A percentile compares a stretch with the other conserved stretches of the same genome.
Evolutionary conservation across 2,113 vertebrate genomes (phyloP).

Genomic region (Prionailurus viverrinus): DNA sequence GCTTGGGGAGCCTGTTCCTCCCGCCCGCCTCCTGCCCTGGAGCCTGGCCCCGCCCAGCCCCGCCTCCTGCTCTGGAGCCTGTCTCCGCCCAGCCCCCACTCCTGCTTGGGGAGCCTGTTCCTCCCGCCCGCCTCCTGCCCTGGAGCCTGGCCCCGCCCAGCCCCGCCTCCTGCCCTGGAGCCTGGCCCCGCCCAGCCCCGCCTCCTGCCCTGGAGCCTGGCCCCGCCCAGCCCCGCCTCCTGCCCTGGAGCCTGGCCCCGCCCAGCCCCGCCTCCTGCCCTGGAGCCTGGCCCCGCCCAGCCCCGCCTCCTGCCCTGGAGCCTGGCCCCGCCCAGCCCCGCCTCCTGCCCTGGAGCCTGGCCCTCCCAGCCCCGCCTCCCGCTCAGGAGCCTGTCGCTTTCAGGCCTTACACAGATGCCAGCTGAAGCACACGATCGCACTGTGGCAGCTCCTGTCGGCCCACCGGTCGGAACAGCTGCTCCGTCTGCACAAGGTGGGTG

Average conservation of each 20-base stretch:
- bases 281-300: background rate
- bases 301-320: background rate
- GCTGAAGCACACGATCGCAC: conserved; percentile 90
- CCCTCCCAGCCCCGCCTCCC: too few species aligned
- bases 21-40: background rate
- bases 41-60: background rate
- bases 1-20: too few species aligned
- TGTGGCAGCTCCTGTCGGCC: conserved; percentile 95
- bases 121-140: background rate
- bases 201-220: too few species aligned
- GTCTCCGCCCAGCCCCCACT: background rate
- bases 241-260: too few species aligned
- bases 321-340: background rate
- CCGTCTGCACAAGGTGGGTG: conserved; percentile 90
- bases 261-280: background rate
- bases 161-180: background rate
- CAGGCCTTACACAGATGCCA: conserved; percentile 91
- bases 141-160: background rate
- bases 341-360: too few species aligned
- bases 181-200: background rate
- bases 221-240: too few species aligned
- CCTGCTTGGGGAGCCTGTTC: too few species aligned
- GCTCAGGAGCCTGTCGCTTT: background rate
- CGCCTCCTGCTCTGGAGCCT: rapidly evolving
- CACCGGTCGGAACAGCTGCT: conserved; percentile 95